Conservation (phyloP, 1,140 invertebrate genomes). For the Geopemphigus sp. region DNA sequence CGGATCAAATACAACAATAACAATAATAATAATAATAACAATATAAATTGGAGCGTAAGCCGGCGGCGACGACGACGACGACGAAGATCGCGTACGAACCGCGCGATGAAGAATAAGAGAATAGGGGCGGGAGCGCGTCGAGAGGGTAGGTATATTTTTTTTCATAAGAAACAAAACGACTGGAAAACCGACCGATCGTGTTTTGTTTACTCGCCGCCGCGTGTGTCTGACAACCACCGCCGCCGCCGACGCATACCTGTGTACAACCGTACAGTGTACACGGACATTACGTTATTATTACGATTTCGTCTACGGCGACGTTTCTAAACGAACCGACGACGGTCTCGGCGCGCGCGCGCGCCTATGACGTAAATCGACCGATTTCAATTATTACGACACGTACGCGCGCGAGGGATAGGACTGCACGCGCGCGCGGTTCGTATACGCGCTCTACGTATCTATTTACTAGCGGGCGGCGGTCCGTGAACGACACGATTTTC, state of each 20-base stretch:
- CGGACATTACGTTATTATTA: not conserved
- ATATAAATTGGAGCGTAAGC: too few relatives aligned
- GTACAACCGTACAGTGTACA: not conserved
- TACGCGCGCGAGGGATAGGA: not conserved
- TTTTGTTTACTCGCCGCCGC: too few relatives aligned
- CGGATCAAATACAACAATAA: not conserved
- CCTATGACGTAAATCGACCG: constrained; percentile 16
- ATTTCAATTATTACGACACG: not conserved
- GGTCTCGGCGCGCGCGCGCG: not conserved
- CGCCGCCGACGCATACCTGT: constrained; percentile 19
- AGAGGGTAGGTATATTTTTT: not conserved
- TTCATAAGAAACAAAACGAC: not conserved
- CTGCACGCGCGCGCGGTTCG: not conserved
- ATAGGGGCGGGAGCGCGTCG: too few relatives aligned
- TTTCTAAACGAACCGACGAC: not conserved
- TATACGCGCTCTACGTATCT: not conserved
- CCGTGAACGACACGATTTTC: not conserved
- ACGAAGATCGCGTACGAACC: not conserved
- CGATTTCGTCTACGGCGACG: not conserved
- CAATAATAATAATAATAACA: too few relatives aligned
- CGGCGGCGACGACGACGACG: not conserved
- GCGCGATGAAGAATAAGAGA: not conserved
- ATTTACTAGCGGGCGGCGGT: too few relatives aligned
- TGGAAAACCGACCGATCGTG: not conserved
- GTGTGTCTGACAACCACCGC: not conserved